Conservation (phyloP, 2,888 invertebrate genomes). For the Bibio marci region DNA sequence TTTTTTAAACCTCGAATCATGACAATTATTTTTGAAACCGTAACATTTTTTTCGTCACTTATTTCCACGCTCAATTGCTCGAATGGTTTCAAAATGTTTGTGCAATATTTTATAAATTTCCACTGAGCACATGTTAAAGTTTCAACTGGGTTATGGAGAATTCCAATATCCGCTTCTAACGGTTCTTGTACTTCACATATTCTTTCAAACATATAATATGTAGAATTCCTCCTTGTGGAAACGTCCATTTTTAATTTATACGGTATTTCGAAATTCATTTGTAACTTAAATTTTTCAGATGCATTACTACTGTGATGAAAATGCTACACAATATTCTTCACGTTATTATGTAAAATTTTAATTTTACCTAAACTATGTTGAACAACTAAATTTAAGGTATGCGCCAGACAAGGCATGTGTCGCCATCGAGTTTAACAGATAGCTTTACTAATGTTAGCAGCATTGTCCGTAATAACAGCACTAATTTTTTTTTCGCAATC, state of each 20-base stretch:
- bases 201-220: constrained; percentile 13
- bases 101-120: constrained; percentile 9
- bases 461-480: constrained; percentile 12
- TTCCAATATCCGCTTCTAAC: constrained; percentile 11
- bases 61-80: constrained; percentile 12
- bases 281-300: constrained; percentile 4
- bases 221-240: constrained; percentile 14
- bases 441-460: constrained; percentile 13
- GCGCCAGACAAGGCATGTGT: constrained; percentile 6
- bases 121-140: constrained; percentile 12
- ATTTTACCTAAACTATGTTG: neutral
- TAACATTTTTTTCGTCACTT: constrained; percentile 15
- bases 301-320: neutral
- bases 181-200: constrained; percentile 12
- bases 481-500: constrained; percentile 3
- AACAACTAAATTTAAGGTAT: neutral
- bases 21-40: constrained; percentile 14
- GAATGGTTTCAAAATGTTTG: constrained; percentile 11
- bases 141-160: constrained; percentile 8
- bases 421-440: constrained; percentile 11
- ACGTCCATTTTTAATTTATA: constrained; percentile 17
- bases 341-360: neutral
- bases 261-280: neutral
- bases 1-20: constrained; percentile 12
- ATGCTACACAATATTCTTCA: neutral